These are phyloP conservation scores for Microplitis manilae DNA, from an alignment of 2,888 invertebrate species.

Conservation along the genomic window DNA sequence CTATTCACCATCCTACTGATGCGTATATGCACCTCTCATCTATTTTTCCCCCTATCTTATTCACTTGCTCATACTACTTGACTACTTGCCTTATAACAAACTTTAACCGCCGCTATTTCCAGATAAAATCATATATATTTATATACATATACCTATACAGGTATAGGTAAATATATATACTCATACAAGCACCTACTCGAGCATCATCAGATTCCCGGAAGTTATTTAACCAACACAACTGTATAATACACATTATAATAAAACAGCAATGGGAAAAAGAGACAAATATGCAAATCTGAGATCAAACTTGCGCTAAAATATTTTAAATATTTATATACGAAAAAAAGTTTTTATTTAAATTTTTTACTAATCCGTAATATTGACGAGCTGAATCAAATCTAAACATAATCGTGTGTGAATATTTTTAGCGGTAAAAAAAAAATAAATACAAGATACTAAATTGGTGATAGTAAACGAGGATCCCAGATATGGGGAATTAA, in stretches of 20 bases:
- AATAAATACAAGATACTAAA: not conserved
- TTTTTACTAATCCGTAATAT: no score
- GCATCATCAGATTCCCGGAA: not conserved
- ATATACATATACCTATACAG: constrained; percentile 3
- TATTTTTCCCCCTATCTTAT: constrained; percentile 27
- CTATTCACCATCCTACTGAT: constrained; percentile 36
- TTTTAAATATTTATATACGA: not conserved
- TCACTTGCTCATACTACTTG: not conserved
- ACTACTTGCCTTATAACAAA: not conserved
- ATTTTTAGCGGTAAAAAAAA: no score
- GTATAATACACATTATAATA: constrained; percentile 16
- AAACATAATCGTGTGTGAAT: no score
- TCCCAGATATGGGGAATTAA: constrained; percentile 9
- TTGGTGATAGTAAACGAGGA: not conserved
- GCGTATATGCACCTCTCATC: constrained; percentile 28
- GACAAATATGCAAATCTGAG: constrained; percentile 28
- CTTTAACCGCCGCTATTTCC: constrained; percentile 14
- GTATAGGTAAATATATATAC: not conserved
- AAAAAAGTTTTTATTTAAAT: not conserved
- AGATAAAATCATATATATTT: constrained; percentile 16
- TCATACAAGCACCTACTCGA: not conserved
- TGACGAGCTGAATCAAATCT: no score
- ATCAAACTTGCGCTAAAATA: constrained; percentile 12
- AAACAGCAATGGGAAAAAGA: constrained; percentile 21
- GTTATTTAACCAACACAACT: not conserved